These are phyloP conservation scores for Paraplagusia blochii DNA, from an alignment of 2,113 vertebrate genomes.

Conservation along the genomic window DNA sequence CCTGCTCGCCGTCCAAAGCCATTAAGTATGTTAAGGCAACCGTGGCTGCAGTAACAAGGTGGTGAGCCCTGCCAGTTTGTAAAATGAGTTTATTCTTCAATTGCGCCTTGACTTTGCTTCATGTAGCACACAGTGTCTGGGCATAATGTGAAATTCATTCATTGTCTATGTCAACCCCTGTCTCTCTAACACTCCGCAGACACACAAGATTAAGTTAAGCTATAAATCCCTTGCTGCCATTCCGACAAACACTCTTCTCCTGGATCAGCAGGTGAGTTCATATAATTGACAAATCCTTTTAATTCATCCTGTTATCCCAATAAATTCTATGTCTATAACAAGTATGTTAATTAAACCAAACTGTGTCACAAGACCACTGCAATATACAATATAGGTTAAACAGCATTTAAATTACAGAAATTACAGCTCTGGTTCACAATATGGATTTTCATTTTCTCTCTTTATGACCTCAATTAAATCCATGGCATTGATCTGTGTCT, in stretches of 20 bases:
- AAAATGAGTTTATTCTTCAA: too few species aligned
- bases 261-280: conserved; percentile 94
- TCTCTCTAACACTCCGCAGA: conserved; percentile 70
- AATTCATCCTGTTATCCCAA: background rate
- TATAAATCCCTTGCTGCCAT: conserved; percentile 97
- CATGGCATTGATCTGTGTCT: background rate
- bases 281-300: conserved; percentile 5
- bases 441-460: too few species aligned
- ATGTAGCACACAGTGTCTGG: too few species aligned
- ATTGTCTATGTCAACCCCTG: conserved; percentile 10
- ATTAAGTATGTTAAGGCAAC: too few species aligned
- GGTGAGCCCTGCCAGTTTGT: too few species aligned
- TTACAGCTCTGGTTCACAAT: too few species aligned
- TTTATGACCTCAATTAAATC: background rate
- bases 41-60: too few species aligned
- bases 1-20: too few species aligned
- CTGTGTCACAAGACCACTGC: background rate
- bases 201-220: conserved; percentile 89
- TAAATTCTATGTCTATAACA: background rate
- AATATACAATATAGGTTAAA: background rate
- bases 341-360: background rate
- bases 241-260: conserved; percentile 92
- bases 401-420: background rate
- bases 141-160: background rate
- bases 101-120: too few species aligned